Evolutionary conservation across 2,797 vertebrate species (phyloP).

Genomic region (Arvicola amphibius): DNA sequence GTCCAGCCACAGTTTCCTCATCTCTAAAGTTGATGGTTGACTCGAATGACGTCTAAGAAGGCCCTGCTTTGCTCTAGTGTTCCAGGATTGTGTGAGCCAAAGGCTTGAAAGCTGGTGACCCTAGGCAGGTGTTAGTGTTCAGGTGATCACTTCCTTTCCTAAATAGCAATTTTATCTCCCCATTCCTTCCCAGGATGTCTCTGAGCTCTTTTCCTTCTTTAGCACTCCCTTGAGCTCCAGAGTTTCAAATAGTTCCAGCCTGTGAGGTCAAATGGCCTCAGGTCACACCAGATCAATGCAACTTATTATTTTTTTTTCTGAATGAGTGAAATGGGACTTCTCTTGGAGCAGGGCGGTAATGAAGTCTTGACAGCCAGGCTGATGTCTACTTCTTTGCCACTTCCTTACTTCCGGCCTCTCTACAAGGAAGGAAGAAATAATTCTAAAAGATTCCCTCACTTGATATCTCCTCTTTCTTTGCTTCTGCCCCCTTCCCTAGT

Average conservation of each 20-base stretch:
- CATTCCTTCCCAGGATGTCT: background rate
- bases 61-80: background rate
- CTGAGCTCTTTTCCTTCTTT: background rate
- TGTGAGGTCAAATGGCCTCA: background rate
- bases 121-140: background rate
- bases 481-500: background rate
- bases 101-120: background rate
- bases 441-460: background rate
- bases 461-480: conserved; percentile 48
- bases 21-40: background rate
- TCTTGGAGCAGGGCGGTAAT: background rate
- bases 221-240: background rate
- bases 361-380: background rate
- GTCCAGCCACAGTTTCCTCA: background rate
- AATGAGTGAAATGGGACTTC: background rate
- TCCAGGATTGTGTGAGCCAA: background rate
- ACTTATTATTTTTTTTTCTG: background rate
- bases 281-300: background rate
- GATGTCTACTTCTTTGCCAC: background rate
- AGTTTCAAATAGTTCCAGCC: background rate
- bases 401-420: background rate
- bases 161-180: background rate
- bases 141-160: background rate
- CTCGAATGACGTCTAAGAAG: background rate
- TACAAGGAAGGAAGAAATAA: background rate